These are phyloP conservation scores for Rhadina sibilatrix DNA, from an alignment of 2,113 vertebrate genomes.

Conservation along the genomic window DNA sequence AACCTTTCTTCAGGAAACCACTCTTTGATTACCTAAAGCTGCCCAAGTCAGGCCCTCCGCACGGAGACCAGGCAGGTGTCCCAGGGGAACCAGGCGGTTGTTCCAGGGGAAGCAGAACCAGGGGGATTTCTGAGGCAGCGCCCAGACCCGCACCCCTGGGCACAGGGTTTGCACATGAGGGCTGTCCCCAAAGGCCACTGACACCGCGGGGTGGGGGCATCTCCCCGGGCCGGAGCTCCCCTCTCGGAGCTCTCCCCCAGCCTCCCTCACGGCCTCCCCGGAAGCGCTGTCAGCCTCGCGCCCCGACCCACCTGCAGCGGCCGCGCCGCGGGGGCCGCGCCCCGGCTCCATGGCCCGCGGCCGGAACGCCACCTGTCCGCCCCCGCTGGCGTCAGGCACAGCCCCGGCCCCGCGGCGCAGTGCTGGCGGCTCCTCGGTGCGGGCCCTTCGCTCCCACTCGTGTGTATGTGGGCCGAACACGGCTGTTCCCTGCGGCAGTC, in stretches of 20 bases:
- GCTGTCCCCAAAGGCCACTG: neutral
- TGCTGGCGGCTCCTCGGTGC: rapidly evolving
- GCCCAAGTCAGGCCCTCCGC: rapidly evolving
- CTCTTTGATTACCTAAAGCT: rapidly evolving
- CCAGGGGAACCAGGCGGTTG: neutral
- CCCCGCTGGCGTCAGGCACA: neutral
- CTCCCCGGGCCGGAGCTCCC: no score
- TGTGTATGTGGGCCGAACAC: rapidly evolving
- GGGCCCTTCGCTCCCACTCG: rapidly evolving
- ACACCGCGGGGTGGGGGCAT: rapidly evolving
- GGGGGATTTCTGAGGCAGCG: no score
- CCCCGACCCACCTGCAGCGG: neutral
- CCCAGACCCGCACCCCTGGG: rapidly evolving
- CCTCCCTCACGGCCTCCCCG: neutral
- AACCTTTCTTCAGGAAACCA: rapidly evolving
- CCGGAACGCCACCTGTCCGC: rapidly evolving
- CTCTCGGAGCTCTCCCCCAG: no score
- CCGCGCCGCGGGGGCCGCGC: neutral
- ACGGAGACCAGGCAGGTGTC: rapidly evolving
- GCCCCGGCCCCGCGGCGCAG: neutral
- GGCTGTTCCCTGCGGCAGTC: neutral
- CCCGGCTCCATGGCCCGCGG: neutral
- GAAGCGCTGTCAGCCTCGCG: rapidly evolving
- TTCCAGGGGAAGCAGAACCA: neutral
- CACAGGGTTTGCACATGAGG: no score